Percentiles rank a stretch among this genome's conserved stretches.
Evolutionary conservation across 2,113 vertebrate species (phyloP).

Genomic region (Entelurus aequoreus): DNA sequence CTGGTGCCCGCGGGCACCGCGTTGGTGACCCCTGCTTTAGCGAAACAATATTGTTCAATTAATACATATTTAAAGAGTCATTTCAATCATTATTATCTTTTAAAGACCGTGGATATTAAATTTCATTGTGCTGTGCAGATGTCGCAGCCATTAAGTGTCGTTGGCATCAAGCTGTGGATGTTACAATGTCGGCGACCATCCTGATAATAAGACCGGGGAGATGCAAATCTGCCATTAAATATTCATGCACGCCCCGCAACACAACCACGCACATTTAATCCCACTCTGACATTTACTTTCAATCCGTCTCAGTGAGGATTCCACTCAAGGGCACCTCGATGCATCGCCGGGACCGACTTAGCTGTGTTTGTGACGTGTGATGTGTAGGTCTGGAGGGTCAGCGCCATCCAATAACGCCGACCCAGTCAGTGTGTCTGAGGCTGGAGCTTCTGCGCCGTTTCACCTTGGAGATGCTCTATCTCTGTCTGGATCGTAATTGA

Average conservation of each 20-base stretch:
- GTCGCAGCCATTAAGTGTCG: neutral
- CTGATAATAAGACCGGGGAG: conserved; percentile 5
- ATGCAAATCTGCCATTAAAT: conserved; percentile 26
- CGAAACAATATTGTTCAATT: no score
- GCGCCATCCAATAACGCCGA: conserved; percentile 43
- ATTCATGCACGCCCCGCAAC: conserved; percentile 18
- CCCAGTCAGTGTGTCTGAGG: conserved; percentile 25
- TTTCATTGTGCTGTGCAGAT: neutral
- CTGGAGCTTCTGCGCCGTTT: conserved; percentile 15
- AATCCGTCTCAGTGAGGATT: conserved; percentile 25
- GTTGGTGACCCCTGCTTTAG: no score
- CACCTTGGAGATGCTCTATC: conserved; percentile 55
- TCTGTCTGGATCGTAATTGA: conserved; percentile 73
- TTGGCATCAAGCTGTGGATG: conserved; percentile 2
- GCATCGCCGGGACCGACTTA: conserved; percentile 17
- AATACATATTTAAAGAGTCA: neutral
- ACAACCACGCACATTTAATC: conserved; percentile 21
- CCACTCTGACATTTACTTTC: conserved; percentile 2
- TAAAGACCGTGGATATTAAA: neutral
- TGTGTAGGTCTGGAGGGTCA: conserved; percentile 46
- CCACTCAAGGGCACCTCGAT: conserved; percentile 44
- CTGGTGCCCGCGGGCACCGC: no score
- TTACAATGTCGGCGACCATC: neutral
- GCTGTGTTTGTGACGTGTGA: conserved; percentile 23
- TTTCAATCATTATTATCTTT: neutral